phyloP scores from a whole-genome alignment of 2,113 vertebrate genomes.

The Calidris pugnax region DNA sequence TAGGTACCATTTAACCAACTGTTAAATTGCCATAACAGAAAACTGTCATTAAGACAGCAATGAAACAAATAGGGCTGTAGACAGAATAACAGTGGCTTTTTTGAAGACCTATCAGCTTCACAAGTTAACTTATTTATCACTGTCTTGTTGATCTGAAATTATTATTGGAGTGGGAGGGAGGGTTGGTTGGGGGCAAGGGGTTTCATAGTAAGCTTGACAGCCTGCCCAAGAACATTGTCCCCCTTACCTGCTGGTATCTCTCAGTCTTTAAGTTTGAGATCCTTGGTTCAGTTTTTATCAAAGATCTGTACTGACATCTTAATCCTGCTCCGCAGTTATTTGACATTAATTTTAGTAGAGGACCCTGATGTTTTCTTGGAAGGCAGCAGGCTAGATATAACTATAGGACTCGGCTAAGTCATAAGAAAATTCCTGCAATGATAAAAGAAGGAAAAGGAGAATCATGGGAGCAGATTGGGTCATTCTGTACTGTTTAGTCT shows the following conservation, averaged over 20 bases:
- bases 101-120: background rate
- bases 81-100: background rate
- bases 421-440: background rate
- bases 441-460: background rate
- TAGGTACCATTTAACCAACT: background rate
- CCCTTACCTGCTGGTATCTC: background rate
- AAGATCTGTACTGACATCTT: background rate
- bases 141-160: background rate
- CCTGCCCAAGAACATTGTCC: background rate
- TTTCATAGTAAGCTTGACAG: background rate
- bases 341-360: background rate
- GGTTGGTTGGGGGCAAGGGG: fast-evolving
- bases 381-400: background rate
- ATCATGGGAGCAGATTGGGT: background rate
- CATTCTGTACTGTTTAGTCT: background rate
- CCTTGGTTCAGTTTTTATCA: background rate
- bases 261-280: background rate
- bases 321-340: background rate
- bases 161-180: background rate
- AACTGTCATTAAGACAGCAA: background rate
- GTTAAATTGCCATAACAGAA: background rate
- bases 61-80: background rate
- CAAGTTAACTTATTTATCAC: background rate
- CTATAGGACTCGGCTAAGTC: background rate
- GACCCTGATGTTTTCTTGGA: background rate